Conservation (phyloP, 1,140 invertebrate species). For the Dreissena rostriformis region DNA sequence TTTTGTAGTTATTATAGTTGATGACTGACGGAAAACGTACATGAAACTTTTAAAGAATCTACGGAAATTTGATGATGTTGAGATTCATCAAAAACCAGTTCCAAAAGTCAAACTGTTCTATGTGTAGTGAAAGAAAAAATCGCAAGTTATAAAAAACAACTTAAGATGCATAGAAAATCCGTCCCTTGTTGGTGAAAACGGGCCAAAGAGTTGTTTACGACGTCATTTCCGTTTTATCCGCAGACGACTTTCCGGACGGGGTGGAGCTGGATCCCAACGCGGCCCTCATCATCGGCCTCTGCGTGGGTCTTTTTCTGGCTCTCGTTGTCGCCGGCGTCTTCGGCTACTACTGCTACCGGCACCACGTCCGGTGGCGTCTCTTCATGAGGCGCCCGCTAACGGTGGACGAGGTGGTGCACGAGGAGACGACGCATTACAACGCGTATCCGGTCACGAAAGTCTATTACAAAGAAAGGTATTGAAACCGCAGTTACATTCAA, state of each 20-base stretch:
- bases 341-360: constrained; percentile 19
- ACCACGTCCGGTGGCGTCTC: constrained; percentile 28
- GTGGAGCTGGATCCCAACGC: constrained; percentile 6
- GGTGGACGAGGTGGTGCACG: constrained; percentile 16
- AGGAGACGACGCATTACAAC: constrained; percentile 10
- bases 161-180: too few species aligned
- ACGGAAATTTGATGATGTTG: too few species aligned
- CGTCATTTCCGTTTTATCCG: neutral
- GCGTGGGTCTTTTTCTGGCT: constrained; percentile 11
- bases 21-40: too few species aligned
- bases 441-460: constrained; percentile 41
- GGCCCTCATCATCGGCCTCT: constrained; percentile 28
- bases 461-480: constrained; percentile 41
- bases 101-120: too few species aligned
- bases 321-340: neutral
- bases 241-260: constrained; percentile 4
- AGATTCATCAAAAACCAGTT: too few species aligned
- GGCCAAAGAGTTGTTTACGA: too few species aligned
- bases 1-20: too few species aligned
- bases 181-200: too few species aligned
- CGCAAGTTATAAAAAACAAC: too few species aligned
- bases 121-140: too few species aligned
- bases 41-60: too few species aligned
- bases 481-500: neutral
- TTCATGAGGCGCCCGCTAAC: constrained; percentile 38